Evolutionary conservation across 2,113 vertebrate species (phyloP), one percentile per base, ranked within the genome.

Genomic region (Daphoenositta chrysoptera): DNA sequence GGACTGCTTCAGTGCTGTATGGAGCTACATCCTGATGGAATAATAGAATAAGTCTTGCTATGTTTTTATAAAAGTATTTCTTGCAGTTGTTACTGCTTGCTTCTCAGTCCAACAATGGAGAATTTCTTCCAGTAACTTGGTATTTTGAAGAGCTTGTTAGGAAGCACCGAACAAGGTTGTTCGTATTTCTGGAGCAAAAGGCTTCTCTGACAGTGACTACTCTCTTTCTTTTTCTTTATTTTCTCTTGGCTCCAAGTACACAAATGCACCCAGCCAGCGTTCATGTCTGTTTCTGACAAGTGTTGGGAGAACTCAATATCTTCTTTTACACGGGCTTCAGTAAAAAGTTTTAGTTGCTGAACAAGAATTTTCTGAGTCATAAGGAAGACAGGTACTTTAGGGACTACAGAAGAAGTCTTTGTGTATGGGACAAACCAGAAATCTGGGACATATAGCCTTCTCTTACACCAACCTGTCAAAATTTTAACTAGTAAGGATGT

Each of bases 251-350:
- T 94, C 19, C 44, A 64, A 66, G 13, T 48, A 18, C 37, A 48
- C 9, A 35, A 86, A 60, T 31, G 42, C 33, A 45, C 19, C 75
- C 60, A 68, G 33, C 0, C 39, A 60, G 42, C 0, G 0, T 27
- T 92, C 4, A 3, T 47, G 4, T 57, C 51, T 61, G 8, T 42
- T 94, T 78, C 37, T 70, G 39, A 66, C 22, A 78, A 51, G 45
- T 15, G 2, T 8, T 64, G 44, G 27, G 28, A 75, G 57, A 94
- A 35, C n/a, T 79, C 53, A 71, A 5, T 63, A 48, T 15, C 9
- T 17, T 83, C 35, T 84, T 39, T 66, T 78, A 60, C n/a, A 61
- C 18, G 37, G 64, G 17, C 12, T 60, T 35, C 28, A 33, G 31
- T 71, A 72, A 65, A 51, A 69, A 39, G 15, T 19, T 78, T 30